phyloP scores from a whole-genome alignment of 1,140 invertebrate genomes.

The Stegodyphus dumicola region DNA sequence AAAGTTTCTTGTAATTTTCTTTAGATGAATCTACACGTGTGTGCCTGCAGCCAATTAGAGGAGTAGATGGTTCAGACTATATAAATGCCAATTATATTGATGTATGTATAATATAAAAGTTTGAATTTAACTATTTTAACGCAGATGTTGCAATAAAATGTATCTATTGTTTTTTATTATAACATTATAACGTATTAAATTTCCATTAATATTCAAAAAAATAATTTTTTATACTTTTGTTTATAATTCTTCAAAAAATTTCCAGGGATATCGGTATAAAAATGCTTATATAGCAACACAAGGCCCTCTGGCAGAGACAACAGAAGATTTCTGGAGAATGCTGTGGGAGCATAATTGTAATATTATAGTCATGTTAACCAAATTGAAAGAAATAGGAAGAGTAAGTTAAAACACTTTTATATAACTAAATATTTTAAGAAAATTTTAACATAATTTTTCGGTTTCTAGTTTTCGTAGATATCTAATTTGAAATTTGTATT shows the following conservation, averaged over 20 bases:
- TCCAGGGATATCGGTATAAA: conserved; percentile 76
- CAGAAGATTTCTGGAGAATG: conserved; percentile 99
- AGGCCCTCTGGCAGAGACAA: conserved; percentile 94
- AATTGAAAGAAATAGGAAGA: conserved; percentile 95
- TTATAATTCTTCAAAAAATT: background rate
- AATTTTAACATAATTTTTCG: no score
- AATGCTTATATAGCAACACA: conserved; percentile 98
- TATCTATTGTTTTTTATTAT: no score
- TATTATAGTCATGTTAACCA: conserved; percentile 98
- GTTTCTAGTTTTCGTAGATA: no score
- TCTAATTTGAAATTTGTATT: no score
- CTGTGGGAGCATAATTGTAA: conserved; percentile 99
- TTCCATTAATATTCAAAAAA: background rate
- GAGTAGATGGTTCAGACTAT: conserved; percentile 96
- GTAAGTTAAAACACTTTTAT: conserved; percentile 72
- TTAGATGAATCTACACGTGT: conserved; percentile 89
- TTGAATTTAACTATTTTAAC: background rate
- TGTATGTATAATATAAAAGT: conserved; percentile 69
- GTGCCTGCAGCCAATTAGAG: conserved; percentile 89
- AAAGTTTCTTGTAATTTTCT: background rate
- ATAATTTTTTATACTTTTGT: no score
- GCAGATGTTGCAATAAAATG: background rate
- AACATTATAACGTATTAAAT: no score
- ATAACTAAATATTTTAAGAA: no score
- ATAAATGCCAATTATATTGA: conserved; percentile 99